Percentiles rank a stretch among this genome's conserved stretches.
Evolutionary conservation across 1,140 invertebrate species (phyloP).

Genomic region (Meloidogyne floridensis): DNA sequence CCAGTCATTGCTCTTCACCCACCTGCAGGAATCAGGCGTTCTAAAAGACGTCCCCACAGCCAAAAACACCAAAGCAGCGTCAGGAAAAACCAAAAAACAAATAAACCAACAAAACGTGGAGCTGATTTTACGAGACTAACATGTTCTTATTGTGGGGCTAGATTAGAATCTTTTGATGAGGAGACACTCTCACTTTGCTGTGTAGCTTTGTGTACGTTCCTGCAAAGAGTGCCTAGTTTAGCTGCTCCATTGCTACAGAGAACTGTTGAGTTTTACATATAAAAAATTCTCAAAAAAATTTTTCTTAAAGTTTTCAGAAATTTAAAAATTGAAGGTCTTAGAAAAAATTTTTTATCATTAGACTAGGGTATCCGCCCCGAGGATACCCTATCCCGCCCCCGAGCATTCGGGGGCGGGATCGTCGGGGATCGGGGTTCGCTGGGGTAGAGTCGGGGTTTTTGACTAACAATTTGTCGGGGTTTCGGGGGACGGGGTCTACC

Average conservation of each 20-base stretch:
- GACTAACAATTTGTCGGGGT: too few relatives aligned
- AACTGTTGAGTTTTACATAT: constrained; percentile 75
- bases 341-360: too few relatives aligned
- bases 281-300: constrained; percentile 65
- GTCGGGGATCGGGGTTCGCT: too few relatives aligned
- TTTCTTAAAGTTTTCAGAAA: too few relatives aligned
- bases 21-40: neutral
- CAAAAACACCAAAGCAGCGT: constrained; percentile 5
- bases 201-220: constrained; percentile 88
- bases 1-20: constrained; percentile 27
- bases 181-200: constrained; percentile 93
- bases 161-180: constrained; percentile 87
- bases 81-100: neutral
- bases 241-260: constrained; percentile 89
- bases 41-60: neutral
- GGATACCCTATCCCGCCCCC: too few relatives aligned
- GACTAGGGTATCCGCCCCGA: too few relatives aligned
- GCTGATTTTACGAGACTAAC: constrained; percentile 72
- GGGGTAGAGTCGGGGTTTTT: too few relatives aligned
- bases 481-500: too few relatives aligned
- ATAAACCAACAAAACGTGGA: constrained; percentile 44
- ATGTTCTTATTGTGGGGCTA: constrained; percentile 70
- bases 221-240: constrained; percentile 87
- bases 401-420: too few relatives aligned
- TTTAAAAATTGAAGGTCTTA: constrained; percentile 70